Evolutionary conservation across 2,888 invertebrate genomes (phyloP).

Genomic region (Marronus borbonicus): DNA sequence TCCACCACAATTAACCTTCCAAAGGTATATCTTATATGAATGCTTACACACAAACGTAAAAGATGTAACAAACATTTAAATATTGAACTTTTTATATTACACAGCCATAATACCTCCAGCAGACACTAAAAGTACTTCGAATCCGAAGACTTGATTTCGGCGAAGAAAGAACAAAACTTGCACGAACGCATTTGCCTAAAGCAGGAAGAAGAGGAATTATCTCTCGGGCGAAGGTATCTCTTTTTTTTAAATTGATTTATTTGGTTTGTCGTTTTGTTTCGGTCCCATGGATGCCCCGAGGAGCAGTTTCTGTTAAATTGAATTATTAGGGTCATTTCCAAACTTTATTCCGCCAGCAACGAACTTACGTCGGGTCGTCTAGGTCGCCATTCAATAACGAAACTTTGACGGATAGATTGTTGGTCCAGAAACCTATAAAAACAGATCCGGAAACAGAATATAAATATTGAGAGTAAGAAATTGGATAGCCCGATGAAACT

Average conservation of each 20-base stretch:
- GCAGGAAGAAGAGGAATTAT: constrained; percentile 12
- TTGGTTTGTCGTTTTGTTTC: constrained; percentile 42
- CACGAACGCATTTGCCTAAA: constrained; percentile 28
- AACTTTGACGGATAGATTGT: constrained; percentile 36
- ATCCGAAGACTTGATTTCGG: no score
- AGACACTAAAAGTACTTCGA: no score
- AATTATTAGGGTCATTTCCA: constrained; percentile 45
- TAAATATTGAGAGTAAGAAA: neutral
- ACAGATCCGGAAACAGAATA: constrained; percentile 12
- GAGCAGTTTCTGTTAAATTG: constrained; percentile 44
- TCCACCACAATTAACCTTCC: no score
- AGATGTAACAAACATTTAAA: no score
- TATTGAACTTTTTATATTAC: no score
- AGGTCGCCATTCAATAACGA: constrained; percentile 32
- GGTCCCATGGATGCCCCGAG: constrained; percentile 30
- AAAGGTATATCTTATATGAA: no score
- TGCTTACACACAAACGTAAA: no score
- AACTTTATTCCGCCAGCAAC: constrained; percentile 32
- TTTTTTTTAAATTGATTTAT: constrained; percentile 40
- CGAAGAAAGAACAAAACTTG: neutral
- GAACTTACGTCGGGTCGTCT: constrained; percentile 35
- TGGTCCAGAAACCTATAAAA: constrained; percentile 25
- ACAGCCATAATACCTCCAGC: no score
- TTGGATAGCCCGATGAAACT: no score
- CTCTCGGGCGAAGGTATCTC: constrained; percentile 25